Base-by-base conservation (phyloP, 2,113 vertebrate genomes). In the Aythya baeri region DNA sequence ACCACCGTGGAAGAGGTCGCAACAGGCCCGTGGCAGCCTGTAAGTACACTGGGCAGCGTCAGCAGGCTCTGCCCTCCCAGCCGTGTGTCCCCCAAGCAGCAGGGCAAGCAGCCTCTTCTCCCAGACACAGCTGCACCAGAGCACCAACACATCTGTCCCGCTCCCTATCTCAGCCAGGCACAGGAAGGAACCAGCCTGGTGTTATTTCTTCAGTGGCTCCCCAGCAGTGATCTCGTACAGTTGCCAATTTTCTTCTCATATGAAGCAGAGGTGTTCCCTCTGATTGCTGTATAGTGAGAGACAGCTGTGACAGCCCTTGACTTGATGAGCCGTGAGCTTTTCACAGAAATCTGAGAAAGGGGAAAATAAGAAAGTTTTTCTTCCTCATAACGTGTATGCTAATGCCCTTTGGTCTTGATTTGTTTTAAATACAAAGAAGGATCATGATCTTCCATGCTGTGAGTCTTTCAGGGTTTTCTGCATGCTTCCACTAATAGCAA, bases 271-370 rank as follows among this genome's bases (percentile, higher is more conserved):
- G 86, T 89, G 88, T 61, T 93, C 73, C 72, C 72, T 90, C 76
- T 52, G 76, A 3, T 7, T 66, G 59, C 86, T 59, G 41, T 32
- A 14, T 7, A 66, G 71, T 18, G 32, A 58, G 26, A 86, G 59
- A 74, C 75, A 91, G 91, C 79, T 91, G 72, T 74, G 83, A 86
- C 90, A 92, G 95, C 83, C 75, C 78, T 70, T 70, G 83, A 66
- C 79, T 83, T 55, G 17, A 83, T 9, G 11, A 92, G 81, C 81
- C 59, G 5, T 23, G 12, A 61, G 81, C n/a, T 88, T 93, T 85
- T 62, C 59, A 70, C 26, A 73, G 79, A 31, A 93, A 93, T 66
- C 55, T 41, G 74, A 58, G 83, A 31, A 11, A 7, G 36, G 2
- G 7, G 5, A 26, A 20, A 70, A 76, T 26, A 31, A 62, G 71